Percentiles rank a stretch among this genome's conserved stretches.
Evolutionary conservation across 2,797 vertebrate species (phyloP).

Genomic region (Channa striata): DNA sequence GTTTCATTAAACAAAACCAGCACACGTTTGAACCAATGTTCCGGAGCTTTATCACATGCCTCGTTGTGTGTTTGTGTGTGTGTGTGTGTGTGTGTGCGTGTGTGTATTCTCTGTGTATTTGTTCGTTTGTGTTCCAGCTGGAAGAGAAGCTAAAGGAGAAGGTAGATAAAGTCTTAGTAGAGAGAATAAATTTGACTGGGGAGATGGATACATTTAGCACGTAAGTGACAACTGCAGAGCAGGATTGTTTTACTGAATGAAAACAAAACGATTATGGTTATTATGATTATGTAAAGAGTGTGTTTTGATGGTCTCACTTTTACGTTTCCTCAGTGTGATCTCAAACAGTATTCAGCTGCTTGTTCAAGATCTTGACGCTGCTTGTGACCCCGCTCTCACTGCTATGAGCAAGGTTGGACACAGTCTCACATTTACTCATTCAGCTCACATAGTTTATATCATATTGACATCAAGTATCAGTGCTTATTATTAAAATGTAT

Average conservation of each 20-base stretch:
- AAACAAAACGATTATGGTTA: background rate
- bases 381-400: conserved; percentile 96
- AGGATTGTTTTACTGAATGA: background rate
- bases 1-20: background rate
- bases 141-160: conserved; percentile 99
- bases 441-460: background rate
- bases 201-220: conserved; percentile 99
- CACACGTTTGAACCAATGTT: background rate
- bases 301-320: conserved; percentile 5
- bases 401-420: conserved; percentile 97
- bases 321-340: conserved; percentile 89
- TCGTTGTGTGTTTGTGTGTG: background rate
- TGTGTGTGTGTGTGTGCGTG: background rate
- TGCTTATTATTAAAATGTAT: background rate
- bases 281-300: background rate
- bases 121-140: conserved; percentile 82
- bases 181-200: conserved; percentile 95
- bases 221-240: conserved; percentile 77
- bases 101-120: conserved; percentile 8
- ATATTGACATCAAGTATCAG: background rate
- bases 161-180: conserved; percentile 91
- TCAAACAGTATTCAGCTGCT: conserved; percentile 98
- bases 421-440: conserved; percentile 8
- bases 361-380: conserved; percentile 97
- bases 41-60: background rate